Percentiles rank a stretch among this genome's conserved stretches.
Evolutionary conservation across 2,797 vertebrate species (phyloP).

Genomic region (Pseudocheirus occidentalis): DNA sequence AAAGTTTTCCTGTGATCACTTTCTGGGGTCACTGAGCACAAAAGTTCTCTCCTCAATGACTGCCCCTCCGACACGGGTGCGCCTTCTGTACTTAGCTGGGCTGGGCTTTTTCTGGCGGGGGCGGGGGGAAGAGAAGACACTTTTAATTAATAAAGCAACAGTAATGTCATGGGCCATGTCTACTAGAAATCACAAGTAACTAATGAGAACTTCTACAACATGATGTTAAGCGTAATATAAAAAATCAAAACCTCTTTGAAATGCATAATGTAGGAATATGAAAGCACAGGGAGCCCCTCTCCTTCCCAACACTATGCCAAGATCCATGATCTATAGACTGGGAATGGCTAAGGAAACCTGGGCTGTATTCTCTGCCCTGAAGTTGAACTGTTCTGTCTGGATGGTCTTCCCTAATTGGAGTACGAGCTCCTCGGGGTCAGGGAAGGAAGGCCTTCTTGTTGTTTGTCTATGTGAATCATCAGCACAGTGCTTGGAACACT

Average conservation of each 20-base stretch:
- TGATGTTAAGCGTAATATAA: accelerated
- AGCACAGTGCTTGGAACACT: not conserved
- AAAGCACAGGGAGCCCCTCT: not conserved
- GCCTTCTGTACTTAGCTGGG: not conserved
- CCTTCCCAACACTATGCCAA: not conserved
- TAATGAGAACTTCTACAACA: accelerated
- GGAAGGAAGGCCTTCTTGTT: not conserved
- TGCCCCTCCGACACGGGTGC: not conserved
- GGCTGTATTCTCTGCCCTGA: not conserved
- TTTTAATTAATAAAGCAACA: not conserved
- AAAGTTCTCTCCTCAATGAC: not conserved
- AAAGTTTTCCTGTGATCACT: not conserved
- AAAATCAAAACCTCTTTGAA: no score
- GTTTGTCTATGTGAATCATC: not conserved
- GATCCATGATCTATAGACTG: not conserved
- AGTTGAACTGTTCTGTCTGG: not conserved
- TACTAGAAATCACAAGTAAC: accelerated
- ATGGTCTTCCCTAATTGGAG: not conserved
- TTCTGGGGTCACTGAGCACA: not conserved
- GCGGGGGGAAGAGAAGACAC: no score
- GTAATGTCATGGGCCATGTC: not conserved
- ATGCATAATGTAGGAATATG: not conserved
- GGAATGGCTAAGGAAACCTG: not conserved
- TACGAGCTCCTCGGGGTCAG: not conserved
- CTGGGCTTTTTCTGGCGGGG: not conserved